phyloP scores from a whole-genome alignment of 2,888 invertebrate species.

The Dugesia japonica region DNA sequence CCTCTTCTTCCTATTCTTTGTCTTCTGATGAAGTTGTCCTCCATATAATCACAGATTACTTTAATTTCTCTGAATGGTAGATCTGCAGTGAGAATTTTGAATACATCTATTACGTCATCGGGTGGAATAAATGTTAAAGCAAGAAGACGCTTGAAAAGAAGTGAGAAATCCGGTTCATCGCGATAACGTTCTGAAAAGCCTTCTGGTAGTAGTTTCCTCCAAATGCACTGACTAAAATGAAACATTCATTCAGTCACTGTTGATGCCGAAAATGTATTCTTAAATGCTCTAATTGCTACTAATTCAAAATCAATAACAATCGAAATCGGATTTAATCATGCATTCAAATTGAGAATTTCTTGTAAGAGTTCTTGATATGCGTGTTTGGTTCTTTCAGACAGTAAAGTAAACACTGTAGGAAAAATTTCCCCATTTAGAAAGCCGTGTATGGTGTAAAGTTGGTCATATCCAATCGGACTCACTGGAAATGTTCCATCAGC shows the following conservation, averaged over 20 bases:
- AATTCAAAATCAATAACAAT: conserved; percentile 2
- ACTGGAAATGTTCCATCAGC: neutral
- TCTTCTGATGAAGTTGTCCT: too few relatives aligned
- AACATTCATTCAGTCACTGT: neutral
- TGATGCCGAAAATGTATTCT: neutral
- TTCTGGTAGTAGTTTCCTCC: too few relatives aligned
- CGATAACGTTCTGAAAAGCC: too few relatives aligned
- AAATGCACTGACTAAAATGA: neutral
- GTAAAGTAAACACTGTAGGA: conserved; percentile 1
- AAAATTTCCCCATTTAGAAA: neutral
- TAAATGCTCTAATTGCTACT: neutral
- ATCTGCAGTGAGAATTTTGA: too few relatives aligned
- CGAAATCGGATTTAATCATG: neutral
- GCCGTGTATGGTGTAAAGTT: neutral
- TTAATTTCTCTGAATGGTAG: too few relatives aligned
- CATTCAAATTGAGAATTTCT: neutral
- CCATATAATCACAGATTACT: too few relatives aligned
- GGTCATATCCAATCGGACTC: neutral
- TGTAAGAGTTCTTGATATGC: neutral
- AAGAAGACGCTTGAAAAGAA: too few relatives aligned
- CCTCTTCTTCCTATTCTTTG: too few relatives aligned
- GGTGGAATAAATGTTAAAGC: too few relatives aligned
- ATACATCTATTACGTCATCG: too few relatives aligned
- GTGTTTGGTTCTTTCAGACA: too few relatives aligned
- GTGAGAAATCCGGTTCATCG: conserved; percentile 38